Conservation (phyloP, 2,797 vertebrate genomes). For the Aeoliscus strigatus region DNA sequence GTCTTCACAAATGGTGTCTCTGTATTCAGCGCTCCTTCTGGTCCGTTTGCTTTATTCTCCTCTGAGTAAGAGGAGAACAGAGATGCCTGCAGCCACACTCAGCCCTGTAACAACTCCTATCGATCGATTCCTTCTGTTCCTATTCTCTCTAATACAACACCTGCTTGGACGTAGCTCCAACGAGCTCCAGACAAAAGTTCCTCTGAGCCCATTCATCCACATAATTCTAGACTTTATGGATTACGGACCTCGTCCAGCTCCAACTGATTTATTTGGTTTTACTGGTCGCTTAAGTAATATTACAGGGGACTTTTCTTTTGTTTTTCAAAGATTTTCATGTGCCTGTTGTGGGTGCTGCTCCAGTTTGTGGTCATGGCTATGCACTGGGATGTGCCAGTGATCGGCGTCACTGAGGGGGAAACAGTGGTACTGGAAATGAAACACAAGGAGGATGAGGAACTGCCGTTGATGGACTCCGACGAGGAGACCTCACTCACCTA, state of each 20-base stretch:
- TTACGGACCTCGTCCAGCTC: neutral
- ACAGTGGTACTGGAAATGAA: slow-evolving; percentile 39
- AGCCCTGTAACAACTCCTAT: slow-evolving; percentile 35
- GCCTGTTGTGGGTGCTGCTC: slow-evolving; percentile 77
- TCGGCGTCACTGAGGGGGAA: slow-evolving; percentile 39
- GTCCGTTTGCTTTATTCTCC: slow-evolving; percentile 26
- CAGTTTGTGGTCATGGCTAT: slow-evolving; percentile 70
- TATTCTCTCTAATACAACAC: slow-evolving; percentile 40
- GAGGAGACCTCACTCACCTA: slow-evolving; percentile 55
- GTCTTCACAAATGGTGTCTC: slow-evolving; percentile 35
- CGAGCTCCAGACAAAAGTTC: slow-evolving; percentile 32
- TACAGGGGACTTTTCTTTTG: too few species aligned
- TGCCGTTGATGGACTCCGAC: slow-evolving; percentile 47
- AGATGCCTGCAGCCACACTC: slow-evolving; percentile 32
- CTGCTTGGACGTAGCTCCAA: slow-evolving; percentile 35
- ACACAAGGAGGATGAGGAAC: slow-evolving; percentile 52
- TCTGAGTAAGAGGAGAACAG: slow-evolving; percentile 36
- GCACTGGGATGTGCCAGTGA: slow-evolving; percentile 73
- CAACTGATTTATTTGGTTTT: slow-evolving; percentile 6
- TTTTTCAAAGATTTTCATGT: slow-evolving; percentile 79
- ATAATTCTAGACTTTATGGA: slow-evolving; percentile 27
- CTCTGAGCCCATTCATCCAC: slow-evolving; percentile 23
- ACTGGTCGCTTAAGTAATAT: too few species aligned
- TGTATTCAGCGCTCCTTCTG: slow-evolving; percentile 21
- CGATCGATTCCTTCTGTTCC: slow-evolving; percentile 41